These are phyloP conservation scores for Dendroctonus valens DNA, from an alignment of 1,140 invertebrate genomes.

Conservation along the genomic window DNA sequence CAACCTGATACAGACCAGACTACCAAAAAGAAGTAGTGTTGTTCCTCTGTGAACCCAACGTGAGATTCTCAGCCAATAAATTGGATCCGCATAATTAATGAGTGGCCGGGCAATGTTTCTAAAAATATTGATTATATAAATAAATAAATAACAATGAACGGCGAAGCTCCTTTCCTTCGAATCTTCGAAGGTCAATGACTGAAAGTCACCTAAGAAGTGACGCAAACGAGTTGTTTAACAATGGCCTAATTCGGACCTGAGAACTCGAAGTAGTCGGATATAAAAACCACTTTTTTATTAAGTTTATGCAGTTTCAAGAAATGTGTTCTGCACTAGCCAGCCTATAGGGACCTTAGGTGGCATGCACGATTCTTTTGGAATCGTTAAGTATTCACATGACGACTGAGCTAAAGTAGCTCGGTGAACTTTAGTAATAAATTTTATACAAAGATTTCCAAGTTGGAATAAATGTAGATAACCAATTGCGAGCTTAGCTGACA, in stretches of 20 bases:
- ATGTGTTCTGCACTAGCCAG: background rate
- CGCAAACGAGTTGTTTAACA: conserved; percentile 27
- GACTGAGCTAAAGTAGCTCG: too few relatives aligned
- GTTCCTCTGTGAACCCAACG: too few relatives aligned
- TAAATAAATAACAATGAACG: conserved; percentile 19
- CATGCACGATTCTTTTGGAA: background rate
- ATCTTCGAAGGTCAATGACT: conserved; percentile 27
- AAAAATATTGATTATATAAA: conserved; percentile 23
- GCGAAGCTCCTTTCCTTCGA: background rate
- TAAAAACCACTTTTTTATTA: conserved; percentile 26
- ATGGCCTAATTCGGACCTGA: conserved; percentile 28
- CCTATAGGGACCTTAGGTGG: background rate
- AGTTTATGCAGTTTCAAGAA: conserved; percentile 22
- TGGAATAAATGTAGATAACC: too few relatives aligned
- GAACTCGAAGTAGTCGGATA: conserved; percentile 26
- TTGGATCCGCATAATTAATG: too few relatives aligned
- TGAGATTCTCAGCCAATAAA: too few relatives aligned
- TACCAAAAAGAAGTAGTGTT: too few relatives aligned
- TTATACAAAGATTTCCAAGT: too few relatives aligned
- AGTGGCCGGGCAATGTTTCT: conserved; percentile 1
- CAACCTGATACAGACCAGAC: too few relatives aligned
- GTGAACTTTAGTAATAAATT: too few relatives aligned
- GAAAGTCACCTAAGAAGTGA: conserved; percentile 30
- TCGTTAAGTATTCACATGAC: background rate
- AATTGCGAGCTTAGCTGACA: too few relatives aligned